These are phyloP conservation scores for Dicerorhinus sumatrensis DNA, from an alignment of 2,113 vertebrate species.

Conservation along the genomic window DNA sequence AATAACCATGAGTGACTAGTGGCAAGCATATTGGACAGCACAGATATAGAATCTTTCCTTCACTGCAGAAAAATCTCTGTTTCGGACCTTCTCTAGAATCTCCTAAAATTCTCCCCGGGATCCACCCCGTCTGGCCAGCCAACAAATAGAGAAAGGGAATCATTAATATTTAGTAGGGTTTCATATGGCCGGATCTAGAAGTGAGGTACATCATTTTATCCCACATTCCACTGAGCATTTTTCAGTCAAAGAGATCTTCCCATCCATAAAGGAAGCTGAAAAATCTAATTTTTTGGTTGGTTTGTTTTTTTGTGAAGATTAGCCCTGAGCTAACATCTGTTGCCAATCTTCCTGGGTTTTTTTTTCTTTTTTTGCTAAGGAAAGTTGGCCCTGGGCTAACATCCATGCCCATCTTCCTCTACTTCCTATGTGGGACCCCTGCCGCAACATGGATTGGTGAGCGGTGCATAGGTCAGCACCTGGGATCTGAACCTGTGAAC, in stretches of 20 bases:
- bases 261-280: not conserved
- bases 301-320: too few species aligned
- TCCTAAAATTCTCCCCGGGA: not conserved
- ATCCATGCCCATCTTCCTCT: too few species aligned
- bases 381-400: too few species aligned
- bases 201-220: not conserved
- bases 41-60: not conserved
- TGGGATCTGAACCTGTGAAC: too few species aligned
- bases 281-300: not conserved
- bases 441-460: too few species aligned
- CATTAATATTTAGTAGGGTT: not conserved
- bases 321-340: too few species aligned
- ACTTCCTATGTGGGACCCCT: too few species aligned
- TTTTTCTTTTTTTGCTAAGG: too few species aligned
- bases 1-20: not conserved
- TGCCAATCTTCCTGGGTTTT: too few species aligned
- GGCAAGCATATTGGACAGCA: not conserved
- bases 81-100: not conserved
- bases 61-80: not conserved
- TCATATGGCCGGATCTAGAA: not conserved
- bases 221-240: not conserved
- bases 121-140: not conserved
- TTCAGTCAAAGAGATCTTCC: not conserved
- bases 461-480: too few species aligned
- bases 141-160: not conserved